These are phyloP conservation scores for Phrynocephalus vlangalii DNA, from an alignment of 2,797 vertebrate genomes.

Conservation along the genomic window DNA sequence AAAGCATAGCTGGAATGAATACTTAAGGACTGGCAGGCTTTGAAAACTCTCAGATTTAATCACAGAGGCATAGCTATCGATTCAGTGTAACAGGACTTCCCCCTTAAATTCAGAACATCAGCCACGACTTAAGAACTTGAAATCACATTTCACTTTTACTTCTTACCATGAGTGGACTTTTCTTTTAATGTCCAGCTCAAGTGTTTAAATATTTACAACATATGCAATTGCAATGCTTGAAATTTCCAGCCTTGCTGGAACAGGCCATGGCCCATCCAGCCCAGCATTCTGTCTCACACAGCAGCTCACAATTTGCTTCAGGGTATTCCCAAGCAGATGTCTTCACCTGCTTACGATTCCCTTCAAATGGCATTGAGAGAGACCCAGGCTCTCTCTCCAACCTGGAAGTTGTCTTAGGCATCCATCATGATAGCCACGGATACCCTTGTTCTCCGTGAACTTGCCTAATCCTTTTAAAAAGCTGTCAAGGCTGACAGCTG, in stretches of 20 bases:
- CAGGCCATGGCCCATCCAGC: too few relatives aligned
- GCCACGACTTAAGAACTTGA: not conserved
- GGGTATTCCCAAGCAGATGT: too few relatives aligned
- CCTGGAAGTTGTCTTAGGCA: too few relatives aligned
- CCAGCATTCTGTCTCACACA: too few relatives aligned
- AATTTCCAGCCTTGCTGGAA: not conserved
- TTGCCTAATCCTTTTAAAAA: too few relatives aligned
- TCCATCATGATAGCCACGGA: too few relatives aligned
- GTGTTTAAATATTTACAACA: conserved; percentile 38
- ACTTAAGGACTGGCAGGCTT: not conserved
- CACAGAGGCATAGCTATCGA: not conserved
- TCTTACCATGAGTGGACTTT: conserved; percentile 43
- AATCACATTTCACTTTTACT: not conserved
- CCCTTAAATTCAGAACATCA: not conserved
- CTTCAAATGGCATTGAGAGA: too few relatives aligned
- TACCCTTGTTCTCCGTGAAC: too few relatives aligned
- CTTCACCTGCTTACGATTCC: too few relatives aligned
- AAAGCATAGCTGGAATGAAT: conserved; percentile 42
- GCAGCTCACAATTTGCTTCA: too few relatives aligned
- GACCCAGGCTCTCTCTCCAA: too few relatives aligned
- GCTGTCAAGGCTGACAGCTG: too few relatives aligned
- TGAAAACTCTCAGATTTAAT: conserved; percentile 18
- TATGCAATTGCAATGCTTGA: not conserved
- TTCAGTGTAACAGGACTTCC: not conserved
- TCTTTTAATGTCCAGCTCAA: not conserved